These are phyloP conservation scores for Neosalanx taihuensis DNA, from an alignment of 2,797 vertebrate genomes.

Conservation along the genomic window DNA sequence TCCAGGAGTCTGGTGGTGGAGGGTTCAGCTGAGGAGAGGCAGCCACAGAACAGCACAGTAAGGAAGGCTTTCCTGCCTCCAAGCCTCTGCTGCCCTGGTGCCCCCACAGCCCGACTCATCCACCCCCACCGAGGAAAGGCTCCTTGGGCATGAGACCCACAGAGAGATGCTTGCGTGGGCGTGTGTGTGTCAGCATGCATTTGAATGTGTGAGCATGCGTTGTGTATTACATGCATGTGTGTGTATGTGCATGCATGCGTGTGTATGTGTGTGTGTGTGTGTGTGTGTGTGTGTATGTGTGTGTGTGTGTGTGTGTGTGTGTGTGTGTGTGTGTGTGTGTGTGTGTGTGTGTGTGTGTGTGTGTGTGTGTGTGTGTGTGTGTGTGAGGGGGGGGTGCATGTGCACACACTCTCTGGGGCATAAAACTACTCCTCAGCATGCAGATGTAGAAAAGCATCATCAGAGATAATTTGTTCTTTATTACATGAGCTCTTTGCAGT, in stretches of 20 bases:
- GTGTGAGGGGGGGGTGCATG: neutral
- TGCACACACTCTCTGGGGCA: slow-evolving; percentile 36
- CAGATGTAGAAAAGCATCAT: slow-evolving; percentile 46
- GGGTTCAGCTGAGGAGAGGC: neutral
- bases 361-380: neutral
- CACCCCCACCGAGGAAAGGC: slow-evolving; percentile 10
- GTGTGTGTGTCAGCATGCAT: neutral
- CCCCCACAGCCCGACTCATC: slow-evolving; percentile 19
- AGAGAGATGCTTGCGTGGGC: slow-evolving; percentile 6
- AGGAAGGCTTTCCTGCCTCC: slow-evolving; percentile 3
- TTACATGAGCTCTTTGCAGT: slow-evolving; percentile 34
- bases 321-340: neutral
- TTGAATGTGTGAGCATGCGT: slow-evolving; percentile 8
- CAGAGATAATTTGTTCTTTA: slow-evolving; percentile 43
- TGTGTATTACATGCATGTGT: neutral
- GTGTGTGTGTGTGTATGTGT: slow-evolving; percentile 11
- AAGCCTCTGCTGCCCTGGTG: neutral
- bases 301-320: neutral
- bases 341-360: neutral
- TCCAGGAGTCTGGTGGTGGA: neutral
- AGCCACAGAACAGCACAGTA: slow-evolving; percentile 14
- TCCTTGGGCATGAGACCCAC: slow-evolving; percentile 11
- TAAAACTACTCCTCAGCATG: slow-evolving; percentile 58
- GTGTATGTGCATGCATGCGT: neutral
- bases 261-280: neutral